Percentiles rank a stretch among this genome's conserved stretches.
Conservation (phyloP, 1,140 invertebrate genomes). For the Ephestia elutella region DNA sequence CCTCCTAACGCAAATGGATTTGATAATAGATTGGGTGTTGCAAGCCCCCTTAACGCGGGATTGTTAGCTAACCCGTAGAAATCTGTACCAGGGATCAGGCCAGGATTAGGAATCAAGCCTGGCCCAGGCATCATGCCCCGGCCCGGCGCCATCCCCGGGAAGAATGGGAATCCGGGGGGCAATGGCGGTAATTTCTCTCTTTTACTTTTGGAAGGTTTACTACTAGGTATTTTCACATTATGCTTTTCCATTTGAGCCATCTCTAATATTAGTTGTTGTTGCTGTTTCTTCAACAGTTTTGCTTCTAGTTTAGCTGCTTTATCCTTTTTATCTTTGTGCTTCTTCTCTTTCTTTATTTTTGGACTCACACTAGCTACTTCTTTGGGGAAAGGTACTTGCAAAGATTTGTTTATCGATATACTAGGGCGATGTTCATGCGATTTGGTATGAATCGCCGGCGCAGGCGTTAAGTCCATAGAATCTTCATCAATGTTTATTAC, state of each 20-base stretch:
- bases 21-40: constrained; percentile 51
- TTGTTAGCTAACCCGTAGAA: constrained; percentile 62
- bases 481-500: constrained; percentile 69
- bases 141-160: constrained; percentile 72
- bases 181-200: constrained; percentile 77
- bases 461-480: constrained; percentile 49
- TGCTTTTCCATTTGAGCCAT: constrained; percentile 58
- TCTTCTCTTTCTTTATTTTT: constrained; percentile 78
- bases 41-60: constrained; percentile 58
- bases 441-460: constrained; percentile 15
- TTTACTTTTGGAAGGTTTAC: constrained; percentile 74
- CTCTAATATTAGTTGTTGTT: constrained; percentile 58
- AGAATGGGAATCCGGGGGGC: constrained; percentile 70
- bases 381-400: constrained; percentile 60
- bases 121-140: constrained; percentile 75
- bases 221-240: constrained; percentile 50
- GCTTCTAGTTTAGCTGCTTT: constrained; percentile 71
- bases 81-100: constrained; percentile 63
- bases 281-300: constrained; percentile 68
- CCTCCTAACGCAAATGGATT: constrained; percentile 69
- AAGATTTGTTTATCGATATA: constrained; percentile 59
- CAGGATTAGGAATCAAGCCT: constrained; percentile 79
- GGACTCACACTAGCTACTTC: constrained; percentile 61
- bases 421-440: constrained; percentile 34
- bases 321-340: constrained; percentile 78